Evolutionary conservation across 2,797 vertebrate species (phyloP), one percentile per base, ranked within the genome.

Genomic region (Sardinella longiceps): DNA sequence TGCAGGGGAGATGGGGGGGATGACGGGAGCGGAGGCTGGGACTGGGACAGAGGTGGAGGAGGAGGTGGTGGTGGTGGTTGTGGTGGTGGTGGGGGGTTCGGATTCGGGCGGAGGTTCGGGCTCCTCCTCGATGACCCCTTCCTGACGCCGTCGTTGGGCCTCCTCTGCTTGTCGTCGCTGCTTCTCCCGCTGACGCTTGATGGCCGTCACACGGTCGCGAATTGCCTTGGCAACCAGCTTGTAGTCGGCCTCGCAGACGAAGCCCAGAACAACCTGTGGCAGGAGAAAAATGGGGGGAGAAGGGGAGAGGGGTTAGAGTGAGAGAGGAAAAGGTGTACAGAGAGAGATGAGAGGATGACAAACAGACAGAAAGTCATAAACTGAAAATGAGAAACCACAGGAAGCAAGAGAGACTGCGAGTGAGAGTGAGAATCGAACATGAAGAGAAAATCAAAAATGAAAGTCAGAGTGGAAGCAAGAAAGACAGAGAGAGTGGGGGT

Each of bases 171-270:
- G 90, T 0, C 90, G 94, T 3, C 93, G 94, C 51, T 91, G 91
- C 88, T 97, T 97, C 89, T 98, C 97, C 1, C 98, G 92, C 87
- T 97, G 96, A 0, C 95, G 93, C 83, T 97, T 97, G 88, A 98
- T 95, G 89, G 94, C 93, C 0, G 95, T 94, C 51, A 98, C 97
- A 0, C 96, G 91, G 88, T 98, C 95, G 50, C 97, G 94, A 82
- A 99, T 97, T 0, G 96, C 97, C 87, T 96, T 97, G 89, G 97
- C 97, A 84, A 99, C 97, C 83, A 95, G 92, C 88, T 97, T 97
- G 88, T 97, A 98, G 90, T 98, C 97, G 0, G 94, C 96, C 89
- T 98, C 97, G 0, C 95, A 97, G 50, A 99, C 93, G 1, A 98
- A 97, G 7, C 97, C 97, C 86, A 98, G 91, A 10, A 96, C 92